Evolutionary conservation across 2,888 invertebrate genomes (phyloP).

Genomic region (Leucophenga montana): DNA sequence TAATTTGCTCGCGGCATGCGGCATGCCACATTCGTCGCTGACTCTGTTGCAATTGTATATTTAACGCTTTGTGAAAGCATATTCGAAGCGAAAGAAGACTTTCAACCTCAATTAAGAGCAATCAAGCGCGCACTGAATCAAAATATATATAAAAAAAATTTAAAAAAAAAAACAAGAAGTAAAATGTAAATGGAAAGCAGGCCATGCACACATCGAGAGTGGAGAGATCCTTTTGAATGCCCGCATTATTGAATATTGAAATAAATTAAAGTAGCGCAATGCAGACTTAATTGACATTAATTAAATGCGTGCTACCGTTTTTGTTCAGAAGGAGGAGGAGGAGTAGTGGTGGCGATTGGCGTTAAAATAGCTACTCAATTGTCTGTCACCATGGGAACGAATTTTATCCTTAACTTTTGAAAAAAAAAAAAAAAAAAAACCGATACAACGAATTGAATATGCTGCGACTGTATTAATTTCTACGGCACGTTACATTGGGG

Average conservation of each 20-base stretch:
- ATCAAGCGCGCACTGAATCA: slow-evolving; percentile 41
- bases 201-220: not conserved
- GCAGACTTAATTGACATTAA: slow-evolving; percentile 49
- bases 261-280: slow-evolving; percentile 38
- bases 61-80: slow-evolving; percentile 18
- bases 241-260: slow-evolving; percentile 24
- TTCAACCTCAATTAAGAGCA: slow-evolving; percentile 57
- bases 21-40: slow-evolving; percentile 5
- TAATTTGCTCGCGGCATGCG: slow-evolving; percentile 42
- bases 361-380: too few species aligned
- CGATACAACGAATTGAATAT: slow-evolving; percentile 10
- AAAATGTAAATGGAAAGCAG: too few species aligned
- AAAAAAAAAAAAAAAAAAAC: too few species aligned
- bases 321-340: not conserved
- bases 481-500: slow-evolving; percentile 33
- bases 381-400: slow-evolving; percentile 37
- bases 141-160: slow-evolving; percentile 6
- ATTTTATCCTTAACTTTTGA: not conserved
- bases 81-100: slow-evolving; percentile 27
- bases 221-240: slow-evolving; percentile 26
- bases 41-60: not conserved
- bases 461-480: slow-evolving; percentile 23
- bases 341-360: slow-evolving; percentile 35
- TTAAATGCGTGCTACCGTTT: slow-evolving; percentile 35
- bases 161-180: not conserved